These are phyloP conservation scores for Danio jaintianensis DNA, from an alignment of 2,797 vertebrate genomes.

Conservation along the genomic window DNA sequence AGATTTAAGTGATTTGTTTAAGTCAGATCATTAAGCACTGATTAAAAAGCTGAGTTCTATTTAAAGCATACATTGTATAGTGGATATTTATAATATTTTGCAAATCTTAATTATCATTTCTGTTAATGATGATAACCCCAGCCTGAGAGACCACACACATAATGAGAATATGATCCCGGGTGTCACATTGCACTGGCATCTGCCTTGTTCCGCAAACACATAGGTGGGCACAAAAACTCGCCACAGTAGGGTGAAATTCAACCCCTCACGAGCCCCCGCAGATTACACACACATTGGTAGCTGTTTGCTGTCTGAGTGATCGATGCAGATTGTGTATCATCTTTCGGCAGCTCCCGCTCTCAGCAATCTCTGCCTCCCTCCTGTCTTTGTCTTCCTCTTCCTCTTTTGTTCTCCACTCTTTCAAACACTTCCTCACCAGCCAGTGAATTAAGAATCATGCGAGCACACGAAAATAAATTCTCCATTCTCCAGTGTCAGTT, in stretches of 20 bases:
- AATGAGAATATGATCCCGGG: constrained; percentile 45
- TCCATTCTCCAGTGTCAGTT: constrained; percentile 34
- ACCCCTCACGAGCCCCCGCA: constrained; percentile 63
- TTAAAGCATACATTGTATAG: neutral
- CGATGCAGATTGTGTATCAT: constrained; percentile 68
- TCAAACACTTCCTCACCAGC: neutral
- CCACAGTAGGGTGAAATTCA: constrained; percentile 70
- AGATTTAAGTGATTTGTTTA: neutral
- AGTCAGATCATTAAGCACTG: neutral
- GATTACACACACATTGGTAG: constrained; percentile 64
- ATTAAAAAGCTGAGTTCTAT: neutral
- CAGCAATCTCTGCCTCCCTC: constrained; percentile 52
- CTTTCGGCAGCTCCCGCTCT: constrained; percentile 64
- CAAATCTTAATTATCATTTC: neutral
- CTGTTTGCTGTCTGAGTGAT: constrained; percentile 70
- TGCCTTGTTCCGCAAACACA: constrained; percentile 64
- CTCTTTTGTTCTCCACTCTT: constrained; percentile 25
- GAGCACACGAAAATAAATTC: constrained; percentile 63
- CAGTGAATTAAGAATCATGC: neutral
- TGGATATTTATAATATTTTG: neutral
- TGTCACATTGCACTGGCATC: constrained; percentile 69
- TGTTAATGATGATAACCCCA: neutral
- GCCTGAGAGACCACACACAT: neutral
- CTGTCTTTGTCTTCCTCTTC: constrained; percentile 31
- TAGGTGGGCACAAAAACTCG: constrained; percentile 58